Conservation (phyloP, 2,888 invertebrate genomes). For the Marasmarcha lunaedactyla region DNA sequence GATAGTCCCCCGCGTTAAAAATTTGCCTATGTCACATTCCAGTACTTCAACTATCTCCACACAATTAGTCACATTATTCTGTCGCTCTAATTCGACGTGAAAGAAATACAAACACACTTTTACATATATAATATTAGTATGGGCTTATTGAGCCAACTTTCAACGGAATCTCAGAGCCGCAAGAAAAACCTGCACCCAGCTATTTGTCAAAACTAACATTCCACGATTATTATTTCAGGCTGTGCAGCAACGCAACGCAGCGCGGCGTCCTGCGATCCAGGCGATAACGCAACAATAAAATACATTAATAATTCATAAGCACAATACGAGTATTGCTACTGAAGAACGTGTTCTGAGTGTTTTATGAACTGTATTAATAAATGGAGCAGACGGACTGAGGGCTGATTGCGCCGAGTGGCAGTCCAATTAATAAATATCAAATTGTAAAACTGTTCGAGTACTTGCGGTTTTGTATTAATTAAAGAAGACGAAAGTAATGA, state of each 20-base stretch:
- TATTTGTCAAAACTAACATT: constrained; percentile 67
- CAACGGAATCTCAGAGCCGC: no score
- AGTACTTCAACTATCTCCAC: no score
- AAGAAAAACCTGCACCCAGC: constrained; percentile 25
- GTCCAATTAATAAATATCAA: not conserved
- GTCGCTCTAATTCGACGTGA: no score
- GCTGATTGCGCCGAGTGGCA: not conserved
- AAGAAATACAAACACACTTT: no score
- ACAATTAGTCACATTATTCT: no score
- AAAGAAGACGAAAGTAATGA: no score
- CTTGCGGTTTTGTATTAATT: no score
- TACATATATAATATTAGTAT: no score
- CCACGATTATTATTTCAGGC: constrained; percentile 61
- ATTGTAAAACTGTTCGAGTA: no score
- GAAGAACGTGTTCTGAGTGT: constrained; percentile 68
- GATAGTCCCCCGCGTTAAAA: no score
- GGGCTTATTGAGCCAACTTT: no score
- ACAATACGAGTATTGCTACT: constrained; percentile 55
- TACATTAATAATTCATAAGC: constrained; percentile 64
- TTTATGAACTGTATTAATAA: constrained; percentile 60
- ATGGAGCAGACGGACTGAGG: constrained; percentile 45
- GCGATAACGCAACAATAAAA: constrained; percentile 67
- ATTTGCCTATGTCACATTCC: no score
- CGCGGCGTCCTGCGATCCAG: constrained; percentile 42
- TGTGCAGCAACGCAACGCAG: constrained; percentile 19